Percentiles rank a stretch among this genome's conserved stretches.
phyloP scores from a whole-genome alignment of 2,113 vertebrate species.

The Puma concolor region DNA sequence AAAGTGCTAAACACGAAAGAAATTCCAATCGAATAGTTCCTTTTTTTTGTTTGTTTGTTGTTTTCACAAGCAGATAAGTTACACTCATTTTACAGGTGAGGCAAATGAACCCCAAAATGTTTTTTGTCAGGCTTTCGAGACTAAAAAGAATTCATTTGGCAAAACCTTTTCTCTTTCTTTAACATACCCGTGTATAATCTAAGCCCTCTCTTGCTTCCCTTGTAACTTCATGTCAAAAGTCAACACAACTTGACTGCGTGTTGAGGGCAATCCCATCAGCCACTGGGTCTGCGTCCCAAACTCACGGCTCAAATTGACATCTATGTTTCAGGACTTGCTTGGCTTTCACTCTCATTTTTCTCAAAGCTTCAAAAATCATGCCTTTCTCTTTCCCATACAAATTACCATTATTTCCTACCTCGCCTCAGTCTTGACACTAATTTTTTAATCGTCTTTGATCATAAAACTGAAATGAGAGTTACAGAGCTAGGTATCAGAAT shows the following conservation, averaged over 20 bases:
- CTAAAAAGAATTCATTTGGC: background rate
- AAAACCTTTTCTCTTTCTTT: background rate
- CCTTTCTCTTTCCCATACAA: background rate
- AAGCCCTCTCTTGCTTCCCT: background rate
- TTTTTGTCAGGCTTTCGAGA: background rate
- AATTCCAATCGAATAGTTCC: background rate
- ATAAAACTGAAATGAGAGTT: background rate
- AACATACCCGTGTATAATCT: background rate
- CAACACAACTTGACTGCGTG: background rate
- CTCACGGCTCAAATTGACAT: background rate
- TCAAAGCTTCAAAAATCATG: background rate
- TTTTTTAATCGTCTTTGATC: background rate
- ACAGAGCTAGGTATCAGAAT: background rate
- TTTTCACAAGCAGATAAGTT: background rate
- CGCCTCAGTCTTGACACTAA: background rate
- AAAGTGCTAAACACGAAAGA: background rate
- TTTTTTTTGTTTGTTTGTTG: background rate
- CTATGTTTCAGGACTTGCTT: background rate
- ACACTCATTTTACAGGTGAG: background rate
- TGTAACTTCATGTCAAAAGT: background rate
- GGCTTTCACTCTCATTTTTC: background rate
- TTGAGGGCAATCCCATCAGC: fast-evolving
- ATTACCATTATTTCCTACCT: background rate
- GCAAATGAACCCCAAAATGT: background rate
- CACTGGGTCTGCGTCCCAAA: background rate